phyloP scores from a whole-genome alignment of 2,888 invertebrate species.

The Cactoblastis cactorum region DNA sequence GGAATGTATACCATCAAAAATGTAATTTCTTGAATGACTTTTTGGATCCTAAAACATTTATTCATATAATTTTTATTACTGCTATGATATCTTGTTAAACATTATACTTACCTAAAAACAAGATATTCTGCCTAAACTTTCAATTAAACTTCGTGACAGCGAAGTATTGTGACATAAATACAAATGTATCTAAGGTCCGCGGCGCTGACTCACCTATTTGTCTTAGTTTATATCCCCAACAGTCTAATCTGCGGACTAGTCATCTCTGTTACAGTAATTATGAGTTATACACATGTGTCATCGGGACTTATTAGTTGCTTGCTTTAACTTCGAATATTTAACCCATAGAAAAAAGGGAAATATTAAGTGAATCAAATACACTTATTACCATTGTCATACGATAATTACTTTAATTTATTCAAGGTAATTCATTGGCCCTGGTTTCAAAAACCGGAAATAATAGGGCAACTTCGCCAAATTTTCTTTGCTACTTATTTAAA shows the following conservation, averaged over 20 bases:
- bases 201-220: slow-evolving; percentile 41
- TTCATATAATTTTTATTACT: too few species aligned
- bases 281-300: slow-evolving; percentile 6
- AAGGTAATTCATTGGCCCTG: too few species aligned
- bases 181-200: neutral
- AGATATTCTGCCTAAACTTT: too few species aligned
- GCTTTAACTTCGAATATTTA: neutral
- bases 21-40: too few species aligned
- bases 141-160: neutral
- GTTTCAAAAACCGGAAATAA: too few species aligned
- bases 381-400: neutral
- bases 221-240: slow-evolving; percentile 10
- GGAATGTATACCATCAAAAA: too few species aligned
- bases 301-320: slow-evolving; percentile 12
- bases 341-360: neutral
- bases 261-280: slow-evolving; percentile 11
- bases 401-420: neutral
- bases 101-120: too few species aligned
- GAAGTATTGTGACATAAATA: neutral
- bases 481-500: too few species aligned
- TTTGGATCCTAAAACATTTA: too few species aligned
- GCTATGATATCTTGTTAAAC: too few species aligned
- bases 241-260: slow-evolving; percentile 10
- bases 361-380: neutral
- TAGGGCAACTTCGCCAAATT: too few species aligned